Percentiles rank a stretch among this genome's conserved stretches.
Conservation (phyloP, 2,797 vertebrate genomes). For the Lagorchestes hirsutus region DNA sequence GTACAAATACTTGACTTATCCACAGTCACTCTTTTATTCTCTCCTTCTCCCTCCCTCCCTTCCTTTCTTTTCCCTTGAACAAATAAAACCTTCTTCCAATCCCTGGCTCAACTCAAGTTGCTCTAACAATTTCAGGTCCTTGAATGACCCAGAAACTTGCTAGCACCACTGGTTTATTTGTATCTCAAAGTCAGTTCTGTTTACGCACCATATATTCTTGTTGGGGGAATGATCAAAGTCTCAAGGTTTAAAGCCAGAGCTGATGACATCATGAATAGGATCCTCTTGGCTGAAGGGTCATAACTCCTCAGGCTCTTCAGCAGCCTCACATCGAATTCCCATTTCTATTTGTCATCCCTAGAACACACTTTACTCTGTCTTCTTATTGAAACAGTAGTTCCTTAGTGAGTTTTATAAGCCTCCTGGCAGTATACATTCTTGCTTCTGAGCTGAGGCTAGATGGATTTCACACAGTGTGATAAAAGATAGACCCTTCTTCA, state of each 20-base stretch:
- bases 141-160: background rate
- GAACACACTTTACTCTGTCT: conserved; percentile 1
- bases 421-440: background rate
- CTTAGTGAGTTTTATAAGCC: conserved; percentile 12
- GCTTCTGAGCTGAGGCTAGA: background rate
- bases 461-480: conserved; percentile 27
- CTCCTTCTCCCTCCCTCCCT: background rate
- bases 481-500: conserved; percentile 42
- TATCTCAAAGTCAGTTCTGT: background rate
- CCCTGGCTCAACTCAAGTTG: background rate
- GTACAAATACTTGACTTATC: background rate
- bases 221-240: background rate
- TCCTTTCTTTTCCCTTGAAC: background rate
- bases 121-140: background rate
- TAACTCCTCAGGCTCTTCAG: background rate
- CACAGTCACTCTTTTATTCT: background rate
- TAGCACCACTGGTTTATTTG: background rate
- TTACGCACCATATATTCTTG: conserved; percentile 19
- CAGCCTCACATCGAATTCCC: conserved; percentile 19
- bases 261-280: background rate
- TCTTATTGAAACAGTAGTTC: background rate
- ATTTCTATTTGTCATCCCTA: conserved; percentile 40
- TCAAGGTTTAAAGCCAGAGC: conserved; percentile 34
- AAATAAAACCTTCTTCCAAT: background rate
- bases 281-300: background rate